These are phyloP conservation scores for Uloborus plumipes DNA, from an alignment of 2,888 invertebrate genomes.

Conservation along the genomic window DNA sequence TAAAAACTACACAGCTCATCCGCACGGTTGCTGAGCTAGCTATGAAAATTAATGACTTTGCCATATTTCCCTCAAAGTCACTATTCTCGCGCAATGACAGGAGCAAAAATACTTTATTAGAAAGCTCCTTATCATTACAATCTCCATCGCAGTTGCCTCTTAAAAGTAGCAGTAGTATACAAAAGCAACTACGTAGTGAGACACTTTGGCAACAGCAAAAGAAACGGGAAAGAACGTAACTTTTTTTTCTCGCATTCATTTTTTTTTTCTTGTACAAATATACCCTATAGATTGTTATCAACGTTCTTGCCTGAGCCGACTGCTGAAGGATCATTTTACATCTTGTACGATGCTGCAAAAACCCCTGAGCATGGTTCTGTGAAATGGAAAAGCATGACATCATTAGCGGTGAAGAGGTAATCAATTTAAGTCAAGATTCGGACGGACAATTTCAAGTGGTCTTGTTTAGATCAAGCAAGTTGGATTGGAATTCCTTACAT, in stretches of 20 bases:
- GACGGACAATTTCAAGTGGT: neutral
- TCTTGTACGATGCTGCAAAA: neutral
- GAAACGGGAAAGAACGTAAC: constrained; percentile 2
- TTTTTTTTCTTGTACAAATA: constrained; percentile 9
- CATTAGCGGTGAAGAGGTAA: constrained; percentile 19
- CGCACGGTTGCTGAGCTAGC: too few species aligned
- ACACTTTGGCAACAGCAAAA: constrained; percentile 24
- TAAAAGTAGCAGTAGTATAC: constrained; percentile 11
- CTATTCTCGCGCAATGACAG: constrained; percentile 25
- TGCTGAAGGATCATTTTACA: constrained; percentile 40
- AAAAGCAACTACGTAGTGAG: constrained; percentile 11
- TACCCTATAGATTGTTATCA: constrained; percentile 35
- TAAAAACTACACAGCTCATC: too few species aligned
- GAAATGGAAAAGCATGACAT: constrained; percentile 17
- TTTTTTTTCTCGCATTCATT: constrained; percentile 1
- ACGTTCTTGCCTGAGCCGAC: constrained; percentile 13
- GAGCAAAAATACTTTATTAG: constrained; percentile 2
- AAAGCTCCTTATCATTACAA: constrained; percentile 9
- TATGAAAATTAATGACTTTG: too few species aligned
- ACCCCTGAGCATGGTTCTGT: constrained; percentile 18
- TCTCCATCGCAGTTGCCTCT: constrained; percentile 19
- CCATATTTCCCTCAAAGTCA: too few species aligned
- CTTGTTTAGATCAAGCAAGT: too few species aligned
- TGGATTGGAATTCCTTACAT: too few species aligned
- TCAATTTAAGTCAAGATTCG: constrained; percentile 4